These are phyloP conservation scores for Tenebrosternarchus preto DNA, from an alignment of 2,113 vertebrate species.

Conservation along the genomic window DNA sequence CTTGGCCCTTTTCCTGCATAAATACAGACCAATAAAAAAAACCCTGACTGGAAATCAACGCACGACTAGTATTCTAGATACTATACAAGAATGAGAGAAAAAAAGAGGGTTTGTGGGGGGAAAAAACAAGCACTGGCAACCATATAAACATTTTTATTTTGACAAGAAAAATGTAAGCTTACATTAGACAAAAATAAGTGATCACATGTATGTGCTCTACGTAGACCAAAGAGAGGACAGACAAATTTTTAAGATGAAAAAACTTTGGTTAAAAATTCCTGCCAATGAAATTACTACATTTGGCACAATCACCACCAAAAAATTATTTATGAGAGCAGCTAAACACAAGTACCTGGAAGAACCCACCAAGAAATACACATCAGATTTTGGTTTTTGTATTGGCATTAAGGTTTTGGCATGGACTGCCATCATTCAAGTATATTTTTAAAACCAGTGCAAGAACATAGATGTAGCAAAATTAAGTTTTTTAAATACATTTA, in stretches of 20 bases:
- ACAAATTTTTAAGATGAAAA: background rate
- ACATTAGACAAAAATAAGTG: background rate
- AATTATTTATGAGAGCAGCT: background rate
- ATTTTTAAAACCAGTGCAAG: background rate
- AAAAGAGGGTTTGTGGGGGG: background rate
- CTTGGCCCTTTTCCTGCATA: background rate
- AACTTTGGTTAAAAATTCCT: background rate
- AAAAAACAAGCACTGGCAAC: background rate
- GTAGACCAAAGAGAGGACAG: background rate
- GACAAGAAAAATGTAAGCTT: background rate
- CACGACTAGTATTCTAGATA: no score
- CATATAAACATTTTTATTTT: constrained; percentile 19
- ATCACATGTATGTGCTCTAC: background rate
- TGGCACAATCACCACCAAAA: background rate
- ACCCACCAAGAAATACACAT: no score
- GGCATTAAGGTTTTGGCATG: background rate
- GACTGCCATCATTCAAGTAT: background rate
- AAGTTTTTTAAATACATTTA: no score
- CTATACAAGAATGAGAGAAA: background rate
- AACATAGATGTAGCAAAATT: background rate
- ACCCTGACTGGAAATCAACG: no score
- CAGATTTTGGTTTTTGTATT: background rate
- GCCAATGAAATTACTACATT: background rate
- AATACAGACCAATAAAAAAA: background rate
- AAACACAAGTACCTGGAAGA: background rate